Evolutionary conservation across 2,797 vertebrate species (phyloP), one percentile per base, ranked within the genome.

Genomic region (Megalops cyprinoides): DNA sequence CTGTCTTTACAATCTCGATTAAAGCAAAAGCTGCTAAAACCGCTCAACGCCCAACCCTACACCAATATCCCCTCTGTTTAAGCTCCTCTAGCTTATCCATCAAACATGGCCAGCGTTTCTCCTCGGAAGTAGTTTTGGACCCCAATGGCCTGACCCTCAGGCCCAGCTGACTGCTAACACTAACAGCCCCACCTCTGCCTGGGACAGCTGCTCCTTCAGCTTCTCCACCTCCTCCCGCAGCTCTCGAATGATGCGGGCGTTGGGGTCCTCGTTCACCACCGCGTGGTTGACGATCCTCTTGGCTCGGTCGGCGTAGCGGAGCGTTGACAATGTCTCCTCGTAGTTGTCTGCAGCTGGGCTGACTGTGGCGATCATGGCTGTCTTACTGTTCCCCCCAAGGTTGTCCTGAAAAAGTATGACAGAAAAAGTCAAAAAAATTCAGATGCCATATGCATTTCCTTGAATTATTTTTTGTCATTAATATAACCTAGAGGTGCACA

Each of bases 271-370:
- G 2, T 99, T 99, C 76, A 99, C 97, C 10, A 99, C 90, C 0
- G 98, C 98, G 0, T 99, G 97, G 87, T 99, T 99, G 81, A 99
- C 96, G 18, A 99, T 99, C 77, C 97, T 95, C 87, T 99, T 99
- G 80, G 98, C 98, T 83, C 98, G 94, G 90, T 99, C 98, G 1
- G 98, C 98, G 0, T 99, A 99, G 79, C 98, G 95, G 46, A 99
- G 90, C 0, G 98, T 99, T 80, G 97, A 99, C 25, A 99, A 93
- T 0, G 98, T 99, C 94, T 99, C 98, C 89, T 99, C 98, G 0
- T 99, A 99, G 90, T 99, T 99, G 88, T 99, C 97, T 0, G 97
- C 98, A 3, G 98, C 94, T 3, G 98, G 98, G 87, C 98, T 99
- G 81, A 99, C 97, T 1, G 98, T 99, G 82, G 98, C 98, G 80